Evolutionary conservation across 2,797 vertebrate genomes (phyloP), one percentile per base, ranked within the genome.

Genomic region (Hephaestus fuliginosus): DNA sequence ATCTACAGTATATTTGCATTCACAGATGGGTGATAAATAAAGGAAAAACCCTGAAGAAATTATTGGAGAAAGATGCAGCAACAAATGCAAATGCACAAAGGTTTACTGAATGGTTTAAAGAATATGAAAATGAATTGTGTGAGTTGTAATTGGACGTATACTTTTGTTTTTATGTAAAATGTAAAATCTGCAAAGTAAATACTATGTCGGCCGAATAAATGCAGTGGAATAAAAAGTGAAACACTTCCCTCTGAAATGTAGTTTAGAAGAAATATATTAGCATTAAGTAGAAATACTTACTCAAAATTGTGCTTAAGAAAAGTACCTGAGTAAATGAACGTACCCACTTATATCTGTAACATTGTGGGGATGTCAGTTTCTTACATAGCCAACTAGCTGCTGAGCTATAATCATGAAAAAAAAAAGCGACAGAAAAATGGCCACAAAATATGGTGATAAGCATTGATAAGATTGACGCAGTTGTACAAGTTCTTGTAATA

Each of bases 1-100:
- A n/a, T 56, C 3, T 39, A 33, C 30, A 33, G 30, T 33, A 7
- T 17, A 14, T 13, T 9, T 25, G 7, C 43, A 61, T 75, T 66
- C 43, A 44, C 12, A 62, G 10, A 52, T 39, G 20, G 43, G 68
- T 28, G 20, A 22, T 20, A 46, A 41, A 41, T 52, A 2, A 49
- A 22, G 33, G 43, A 25, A 28, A 57, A 57, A 46, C 1, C 7
- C 22, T 51, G 44, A 73, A 62, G 41, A 78, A 78, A 55, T 51
- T 15, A 74, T 33, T n/a, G 13, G 18, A 41, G 15, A 39, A 52
- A 53, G 12, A 60, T 36, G 44, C 12, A 41, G 11, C n/a, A 61
- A 53, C 2, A 52, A n/a, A 72, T 72, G 33, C 46, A 78, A 39
- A 58, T 60, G n/a, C n/a, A 55, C 28, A 30, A 62, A 20, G 22